These are phyloP conservation scores for Clarias pachynema DNA, from an alignment of 2,797 vertebrate genomes.

Conservation along the genomic window DNA sequence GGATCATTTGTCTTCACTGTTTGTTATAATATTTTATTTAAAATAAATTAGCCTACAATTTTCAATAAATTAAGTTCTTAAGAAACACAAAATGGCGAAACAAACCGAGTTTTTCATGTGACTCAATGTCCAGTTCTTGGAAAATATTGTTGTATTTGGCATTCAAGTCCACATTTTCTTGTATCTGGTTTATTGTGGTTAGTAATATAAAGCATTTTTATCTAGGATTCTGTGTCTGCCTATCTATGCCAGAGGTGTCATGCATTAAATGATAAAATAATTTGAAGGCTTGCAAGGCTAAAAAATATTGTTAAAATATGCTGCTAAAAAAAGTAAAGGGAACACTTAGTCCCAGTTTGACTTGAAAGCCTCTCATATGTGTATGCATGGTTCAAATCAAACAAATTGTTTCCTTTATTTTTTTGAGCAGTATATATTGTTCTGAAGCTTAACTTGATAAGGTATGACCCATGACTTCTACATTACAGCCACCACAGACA, in stretches of 20 bases:
- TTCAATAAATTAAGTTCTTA: not conserved
- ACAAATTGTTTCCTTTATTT: no score
- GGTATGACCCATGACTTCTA: not conserved
- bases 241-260: not conserved
- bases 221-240: not conserved
- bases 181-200: not conserved
- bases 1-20: not conserved
- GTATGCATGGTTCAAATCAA: no score
- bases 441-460: not conserved
- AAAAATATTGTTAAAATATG: no score
- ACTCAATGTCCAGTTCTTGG: not conserved
- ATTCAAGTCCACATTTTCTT: not conserved
- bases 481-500: not conserved
- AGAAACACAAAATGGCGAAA: not conserved
- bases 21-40: slow-evolving; percentile 1
- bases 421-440: no score
- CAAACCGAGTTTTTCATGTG: slow-evolving; percentile 5
- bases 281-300: not conserved
- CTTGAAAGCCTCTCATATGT: no score
- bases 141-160: slow-evolving; percentile 11
- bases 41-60: not conserved
- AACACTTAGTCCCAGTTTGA: no score
- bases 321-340: no score
- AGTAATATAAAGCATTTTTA: slow-evolving; percentile 11
- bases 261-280: not conserved